Conservation (phyloP, 2,888 invertebrate species). For the Plebejus anna region DNA sequence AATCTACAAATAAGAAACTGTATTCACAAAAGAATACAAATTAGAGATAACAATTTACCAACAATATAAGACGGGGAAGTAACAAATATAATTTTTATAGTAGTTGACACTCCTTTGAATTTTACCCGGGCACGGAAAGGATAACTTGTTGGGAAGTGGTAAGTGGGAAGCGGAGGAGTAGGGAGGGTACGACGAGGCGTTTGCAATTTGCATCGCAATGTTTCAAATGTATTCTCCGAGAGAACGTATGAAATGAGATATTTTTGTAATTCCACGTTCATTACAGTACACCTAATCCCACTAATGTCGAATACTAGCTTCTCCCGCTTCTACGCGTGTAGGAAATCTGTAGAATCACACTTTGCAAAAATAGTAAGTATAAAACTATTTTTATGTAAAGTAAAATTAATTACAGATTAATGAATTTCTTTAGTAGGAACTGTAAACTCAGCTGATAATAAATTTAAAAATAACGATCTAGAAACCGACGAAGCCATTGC, state of each 20-base stretch:
- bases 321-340: background rate
- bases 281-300: conserved; percentile 18
- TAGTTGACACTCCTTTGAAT: conserved; percentile 31
- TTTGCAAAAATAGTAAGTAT: background rate
- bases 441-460: background rate
- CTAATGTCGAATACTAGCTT: conserved; percentile 5
- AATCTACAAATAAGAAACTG: background rate
- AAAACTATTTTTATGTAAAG: background rate
- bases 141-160: conserved; percentile 29
- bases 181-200: conserved; percentile 21
- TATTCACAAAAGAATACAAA: conserved; percentile 19
- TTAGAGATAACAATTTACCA: conserved; percentile 13
- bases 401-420: background rate
- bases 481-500: background rate
- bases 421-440: background rate
- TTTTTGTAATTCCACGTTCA: conserved; percentile 25
- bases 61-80: conserved; percentile 24
- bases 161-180: conserved; percentile 9
- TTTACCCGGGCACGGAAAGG: conserved; percentile 29
- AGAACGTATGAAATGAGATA: conserved; percentile 17
- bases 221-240: conserved; percentile 28
- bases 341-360: background rate
- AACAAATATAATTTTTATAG: conserved; percentile 31
- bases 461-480: background rate
- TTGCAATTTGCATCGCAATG: conserved; percentile 29